Conservation (phyloP, 2,113 vertebrate species). For the Lophotis ruficrista region DNA sequence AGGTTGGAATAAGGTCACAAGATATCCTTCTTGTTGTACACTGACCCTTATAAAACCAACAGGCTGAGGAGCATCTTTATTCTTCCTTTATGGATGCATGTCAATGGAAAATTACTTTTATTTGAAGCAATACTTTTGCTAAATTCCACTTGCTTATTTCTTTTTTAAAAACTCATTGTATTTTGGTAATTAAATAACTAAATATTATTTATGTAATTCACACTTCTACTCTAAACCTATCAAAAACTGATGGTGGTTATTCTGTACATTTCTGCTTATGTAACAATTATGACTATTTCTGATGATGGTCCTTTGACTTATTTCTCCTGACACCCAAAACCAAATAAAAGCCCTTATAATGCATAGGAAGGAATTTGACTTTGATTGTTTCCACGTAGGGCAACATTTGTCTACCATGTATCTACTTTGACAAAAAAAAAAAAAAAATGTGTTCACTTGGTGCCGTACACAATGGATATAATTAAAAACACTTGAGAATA, state of each 20-base stretch:
- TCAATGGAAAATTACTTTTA: background rate
- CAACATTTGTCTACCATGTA: background rate
- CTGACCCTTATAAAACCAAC: background rate
- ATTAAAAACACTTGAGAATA: background rate
- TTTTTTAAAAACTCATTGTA: background rate
- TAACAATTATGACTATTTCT: background rate
- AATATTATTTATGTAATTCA: background rate
- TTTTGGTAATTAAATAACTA: background rate
- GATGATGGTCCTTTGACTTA: background rate
- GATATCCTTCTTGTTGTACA: background rate
- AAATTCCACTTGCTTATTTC: background rate
- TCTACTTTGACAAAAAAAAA: background rate
- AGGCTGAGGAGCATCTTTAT: background rate
- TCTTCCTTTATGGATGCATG: background rate
- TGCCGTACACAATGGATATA: fast-evolving
- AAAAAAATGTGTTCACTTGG: background rate
- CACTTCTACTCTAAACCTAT: background rate
- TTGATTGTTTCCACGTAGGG: background rate
- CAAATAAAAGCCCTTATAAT: background rate
- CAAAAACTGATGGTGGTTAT: background rate
- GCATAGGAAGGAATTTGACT: background rate
- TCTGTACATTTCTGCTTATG: background rate
- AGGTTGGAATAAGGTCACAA: background rate
- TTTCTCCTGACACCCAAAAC: background rate
- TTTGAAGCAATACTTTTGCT: background rate